phyloP scores from a whole-genome alignment of 2,113 vertebrate genomes.

The Chaenogobius annularis region DNA sequence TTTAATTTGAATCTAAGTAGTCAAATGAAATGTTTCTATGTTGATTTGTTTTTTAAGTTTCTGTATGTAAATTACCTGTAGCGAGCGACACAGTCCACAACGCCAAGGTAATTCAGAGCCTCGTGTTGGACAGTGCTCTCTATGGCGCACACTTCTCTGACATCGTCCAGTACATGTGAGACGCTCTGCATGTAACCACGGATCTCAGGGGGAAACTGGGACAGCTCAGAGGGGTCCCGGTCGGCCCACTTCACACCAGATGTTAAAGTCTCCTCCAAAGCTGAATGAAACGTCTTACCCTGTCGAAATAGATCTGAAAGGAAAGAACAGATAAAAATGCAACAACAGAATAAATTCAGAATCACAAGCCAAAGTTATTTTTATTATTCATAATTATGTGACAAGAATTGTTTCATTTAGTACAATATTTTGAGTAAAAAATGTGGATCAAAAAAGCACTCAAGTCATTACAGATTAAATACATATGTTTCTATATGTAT shows the following conservation, averaged over 20 bases:
- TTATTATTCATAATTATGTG: neutral
- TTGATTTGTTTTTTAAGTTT: neutral
- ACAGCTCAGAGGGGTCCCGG: conserved; percentile 12
- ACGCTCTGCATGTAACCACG: conserved; percentile 85
- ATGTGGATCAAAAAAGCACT: too few species aligned
- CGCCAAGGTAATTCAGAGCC: conserved; percentile 82
- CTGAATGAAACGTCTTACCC: conserved; percentile 86
- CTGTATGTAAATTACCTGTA: conserved; percentile 82
- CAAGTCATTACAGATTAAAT: too few species aligned
- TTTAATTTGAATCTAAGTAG: too few species aligned
- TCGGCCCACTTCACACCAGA: conserved; percentile 46
- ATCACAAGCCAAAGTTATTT: neutral
- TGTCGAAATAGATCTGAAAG: conserved; percentile 85
- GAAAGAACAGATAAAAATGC: neutral
- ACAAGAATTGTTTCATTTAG: neutral
- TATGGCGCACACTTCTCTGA: conserved; percentile 82
- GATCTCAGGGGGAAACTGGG: conserved; percentile 32
- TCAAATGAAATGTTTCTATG: too few species aligned
- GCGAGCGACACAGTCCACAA: conserved; percentile 91
- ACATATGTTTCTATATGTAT: too few species aligned
- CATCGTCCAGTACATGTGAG: conserved; percentile 80
- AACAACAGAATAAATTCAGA: neutral
- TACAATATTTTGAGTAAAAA: too few species aligned
- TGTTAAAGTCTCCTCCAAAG: conserved; percentile 80
- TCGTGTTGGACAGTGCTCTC: conserved; percentile 89